These are phyloP conservation scores for Cyprichromis sp. DNA, from an alignment of 2,113 vertebrate genomes.

Conservation along the genomic window DNA sequence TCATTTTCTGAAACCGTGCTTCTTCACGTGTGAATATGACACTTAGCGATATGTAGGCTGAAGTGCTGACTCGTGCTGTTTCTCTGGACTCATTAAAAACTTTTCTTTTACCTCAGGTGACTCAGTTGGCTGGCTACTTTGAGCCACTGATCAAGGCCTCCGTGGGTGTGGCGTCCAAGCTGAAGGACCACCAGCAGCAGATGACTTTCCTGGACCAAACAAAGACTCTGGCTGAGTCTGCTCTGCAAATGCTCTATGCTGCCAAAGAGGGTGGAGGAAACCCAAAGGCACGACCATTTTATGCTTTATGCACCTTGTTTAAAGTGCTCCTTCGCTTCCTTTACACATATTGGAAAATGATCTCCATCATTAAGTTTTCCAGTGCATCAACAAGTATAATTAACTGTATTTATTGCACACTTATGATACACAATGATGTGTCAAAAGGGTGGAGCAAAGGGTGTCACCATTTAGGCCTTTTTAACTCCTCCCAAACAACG, in stretches of 20 bases:
- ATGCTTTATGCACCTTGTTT: neutral
- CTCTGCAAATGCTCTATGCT: slow-evolving; percentile 94
- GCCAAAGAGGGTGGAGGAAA: slow-evolving; percentile 98
- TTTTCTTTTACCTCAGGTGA: slow-evolving; percentile 72
- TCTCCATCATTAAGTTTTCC: neutral
- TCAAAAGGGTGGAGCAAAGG: neutral
- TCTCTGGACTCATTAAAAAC: neutral
- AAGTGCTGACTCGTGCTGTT: neutral
- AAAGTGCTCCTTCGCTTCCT: neutral
- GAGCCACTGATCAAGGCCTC: slow-evolving; percentile 87
- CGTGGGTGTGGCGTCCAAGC: slow-evolving; percentile 88
- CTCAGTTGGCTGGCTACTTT: slow-evolving; percentile 91
- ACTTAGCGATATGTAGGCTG: neutral
- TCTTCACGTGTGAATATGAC: neutral
- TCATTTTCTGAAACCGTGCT: neutral
- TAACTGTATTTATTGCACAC: neutral
- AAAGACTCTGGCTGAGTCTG: slow-evolving; percentile 92
- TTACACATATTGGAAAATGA: neutral
- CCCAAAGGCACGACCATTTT: slow-evolving; percentile 78
- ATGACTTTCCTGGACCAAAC: slow-evolving; percentile 98
- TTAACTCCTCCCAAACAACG: neutral
- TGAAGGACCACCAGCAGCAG: slow-evolving; percentile 93
- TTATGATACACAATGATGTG: neutral
- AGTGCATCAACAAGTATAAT: neutral
- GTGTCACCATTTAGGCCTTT: neutral